Base-by-base conservation (phyloP, 2,797 vertebrate genomes). In the Enteromius paludinosus region DNA sequence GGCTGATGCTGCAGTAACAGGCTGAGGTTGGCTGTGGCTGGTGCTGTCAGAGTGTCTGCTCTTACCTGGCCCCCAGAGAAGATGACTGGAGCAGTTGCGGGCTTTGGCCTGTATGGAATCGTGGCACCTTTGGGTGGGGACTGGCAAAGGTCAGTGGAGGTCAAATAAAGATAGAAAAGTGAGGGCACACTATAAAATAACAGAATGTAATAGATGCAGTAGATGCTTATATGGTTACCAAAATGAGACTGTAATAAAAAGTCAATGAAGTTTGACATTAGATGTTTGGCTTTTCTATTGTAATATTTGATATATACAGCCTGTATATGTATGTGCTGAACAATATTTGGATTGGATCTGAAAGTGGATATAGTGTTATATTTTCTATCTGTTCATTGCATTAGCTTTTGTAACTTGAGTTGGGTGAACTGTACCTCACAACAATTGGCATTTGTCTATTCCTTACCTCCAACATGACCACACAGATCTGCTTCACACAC, bases 101-200 rank as follows among this genome's bases (percentile, higher is more conserved):
- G 98, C 97, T 99, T 99, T 95, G 98, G 98, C 94, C 98, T 97
- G 96, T 99, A 99, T 93, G 98, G 98, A 93, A 99, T 99, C 94
- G 98, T 99, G 96, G 98, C 98, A 97, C 98, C 97, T 98, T 99
- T 99, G 92, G 98, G 97, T 97, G 98, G 97, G 96, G 97, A 99
- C 98, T 99, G 96, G 91, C 89, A 78, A 23, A 54, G 54, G 54
- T 45, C 23, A 69, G 49, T 25, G 6, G 3, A 81, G 41, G 43
- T 28, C 18, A 66, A 64, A 54, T 25, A 52, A 17, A 82, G 87
- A 85, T 83, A 23, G 61, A 17, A 66, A 52, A 38, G 62, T 52
- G 14, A 78, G 30, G 45, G 9, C 28, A 49, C 7, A 33, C 2
- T 14, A 47, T n/a, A 49, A 23, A 9, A 65, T 8, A 45, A 33